These are phyloP conservation scores for Glaucidium brasilianum DNA, from an alignment of 2,113 vertebrate genomes.

Conservation along the genomic window DNA sequence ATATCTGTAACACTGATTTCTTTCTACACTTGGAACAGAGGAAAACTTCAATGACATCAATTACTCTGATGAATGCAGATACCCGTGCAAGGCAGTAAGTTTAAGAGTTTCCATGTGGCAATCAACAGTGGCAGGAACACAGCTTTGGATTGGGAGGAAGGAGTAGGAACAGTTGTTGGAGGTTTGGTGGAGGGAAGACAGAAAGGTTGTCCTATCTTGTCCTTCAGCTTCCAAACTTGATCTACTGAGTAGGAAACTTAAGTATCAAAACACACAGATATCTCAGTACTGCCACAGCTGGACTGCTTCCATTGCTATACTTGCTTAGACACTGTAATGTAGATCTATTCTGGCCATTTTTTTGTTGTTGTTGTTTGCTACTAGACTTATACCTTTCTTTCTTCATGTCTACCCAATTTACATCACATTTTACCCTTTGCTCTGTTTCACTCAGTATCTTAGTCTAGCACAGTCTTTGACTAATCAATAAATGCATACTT, in stretches of 20 bases:
- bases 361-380: neutral
- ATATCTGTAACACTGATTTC: neutral
- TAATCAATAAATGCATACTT: neutral
- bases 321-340: neutral
- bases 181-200: neutral
- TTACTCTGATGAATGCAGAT: neutral
- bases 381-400: neutral
- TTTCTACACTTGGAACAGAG: neutral
- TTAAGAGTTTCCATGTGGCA: neutral
- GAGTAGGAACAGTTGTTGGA: fast-evolving
- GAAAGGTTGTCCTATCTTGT: neutral
- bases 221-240: neutral
- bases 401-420: neutral
- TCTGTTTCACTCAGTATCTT: neutral
- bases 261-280: neutral
- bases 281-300: neutral
- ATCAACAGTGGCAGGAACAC: neutral
- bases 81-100: neutral
- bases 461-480: neutral
- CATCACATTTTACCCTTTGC: neutral
- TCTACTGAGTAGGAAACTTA: neutral
- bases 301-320: neutral
- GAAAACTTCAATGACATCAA: neutral
- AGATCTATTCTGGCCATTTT: neutral
- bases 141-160: neutral